Conservation (phyloP, 2,113 vertebrate genomes). For the Lamprologus ornatipinnis region DNA sequence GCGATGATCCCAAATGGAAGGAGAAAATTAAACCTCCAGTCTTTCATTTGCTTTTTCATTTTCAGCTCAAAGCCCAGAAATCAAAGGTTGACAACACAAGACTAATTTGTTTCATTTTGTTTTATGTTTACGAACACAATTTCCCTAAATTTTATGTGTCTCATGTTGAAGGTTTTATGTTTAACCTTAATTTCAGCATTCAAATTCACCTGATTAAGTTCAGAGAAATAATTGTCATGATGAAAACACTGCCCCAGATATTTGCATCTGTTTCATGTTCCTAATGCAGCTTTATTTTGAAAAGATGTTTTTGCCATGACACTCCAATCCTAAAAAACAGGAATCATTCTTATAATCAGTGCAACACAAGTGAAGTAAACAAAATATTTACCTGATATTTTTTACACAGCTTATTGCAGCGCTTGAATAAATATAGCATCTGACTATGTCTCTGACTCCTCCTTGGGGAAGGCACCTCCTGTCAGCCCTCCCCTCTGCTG, state of each 20-base stretch:
- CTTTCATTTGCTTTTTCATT: not conserved
- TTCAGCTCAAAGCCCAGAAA: not conserved
- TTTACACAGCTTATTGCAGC: not conserved
- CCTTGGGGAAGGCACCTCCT: slow-evolving; percentile 6
- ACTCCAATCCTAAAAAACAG: not conserved
- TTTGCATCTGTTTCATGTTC: not conserved
- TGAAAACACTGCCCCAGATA: not conserved
- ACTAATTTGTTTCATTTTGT: not conserved
- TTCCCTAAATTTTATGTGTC: not conserved
- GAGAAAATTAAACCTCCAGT: not conserved
- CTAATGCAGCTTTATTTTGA: not conserved
- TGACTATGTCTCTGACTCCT: slow-evolving; percentile 12
- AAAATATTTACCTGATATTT: not conserved
- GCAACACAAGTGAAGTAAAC: not conserved
- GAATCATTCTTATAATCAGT: not conserved
- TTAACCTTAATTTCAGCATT: not conserved
- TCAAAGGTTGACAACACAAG: not conserved
- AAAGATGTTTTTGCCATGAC: not conserved
- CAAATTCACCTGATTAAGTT: not conserved
- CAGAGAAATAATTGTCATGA: not conserved
- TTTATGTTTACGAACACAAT: not conserved
- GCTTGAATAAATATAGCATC: not conserved
- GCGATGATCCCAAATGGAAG: not conserved
- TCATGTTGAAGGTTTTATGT: not conserved
- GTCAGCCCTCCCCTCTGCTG: slow-evolving; percentile 23